Evolutionary conservation across 2,113 vertebrate genomes (phyloP), one percentile per base, ranked within the genome.

Genomic region (Speoplatyrhinus poulsoni): DNA sequence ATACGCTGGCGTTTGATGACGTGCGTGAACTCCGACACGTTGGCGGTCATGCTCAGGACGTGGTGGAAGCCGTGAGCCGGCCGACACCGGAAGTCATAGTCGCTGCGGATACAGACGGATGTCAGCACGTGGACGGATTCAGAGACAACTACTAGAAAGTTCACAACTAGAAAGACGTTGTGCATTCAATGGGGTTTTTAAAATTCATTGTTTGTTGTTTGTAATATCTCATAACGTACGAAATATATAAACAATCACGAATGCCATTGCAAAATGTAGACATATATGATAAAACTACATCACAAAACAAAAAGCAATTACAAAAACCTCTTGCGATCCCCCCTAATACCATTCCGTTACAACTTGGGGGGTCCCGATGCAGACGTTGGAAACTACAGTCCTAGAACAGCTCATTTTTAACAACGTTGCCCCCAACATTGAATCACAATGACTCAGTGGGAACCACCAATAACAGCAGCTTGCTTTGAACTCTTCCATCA

Each of bases 31-130:
- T 98, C 95, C 1, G 94, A 95, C 88, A 96, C 93, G 53, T 99
- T 97, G 67, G 95, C 91, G 0, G 96, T 99, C 90, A 99, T 80
- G n/a, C 95, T 93, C 0, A 99, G 91, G 46, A 97, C 94, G 2
- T 99, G 95, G 83, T 97, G 97, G 66, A 95, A 99, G 52, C 96
- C 97, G 0, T 98, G 97, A 53, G 97, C 94, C 17, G 98, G 96
- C 59, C 95, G 96, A 79, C 98, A 99, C 69, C 93, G 90, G 82
- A 96, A 88, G 71, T 96, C 94, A 79, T 94, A 98, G 85, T 95
- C 95, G 70, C 98, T 99, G 82, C 60, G 46, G 13, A 54, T 53
- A 47, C 1, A 62, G 33, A 12, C 33, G 1, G 17, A 65, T 19
- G 50, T 4, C 2, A n/a, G 36, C 2, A 71, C 1, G 62, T 1